Evolutionary conservation across 2,888 invertebrate genomes (phyloP).

Genomic region (Morpho helenor): DNA sequence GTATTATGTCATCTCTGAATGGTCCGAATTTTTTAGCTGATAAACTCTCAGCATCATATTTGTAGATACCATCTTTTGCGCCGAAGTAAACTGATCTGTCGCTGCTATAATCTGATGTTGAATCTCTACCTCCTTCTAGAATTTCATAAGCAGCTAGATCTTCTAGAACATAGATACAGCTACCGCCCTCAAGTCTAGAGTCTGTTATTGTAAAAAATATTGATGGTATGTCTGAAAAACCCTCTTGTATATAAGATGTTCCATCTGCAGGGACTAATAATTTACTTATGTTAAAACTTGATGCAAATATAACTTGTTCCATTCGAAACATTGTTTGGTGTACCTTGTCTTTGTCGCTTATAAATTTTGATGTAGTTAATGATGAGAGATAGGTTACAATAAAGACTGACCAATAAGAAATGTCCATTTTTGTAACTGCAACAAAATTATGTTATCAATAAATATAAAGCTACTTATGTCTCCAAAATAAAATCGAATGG

Average conservation of each 20-base stretch:
- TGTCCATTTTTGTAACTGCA: constrained; percentile 15
- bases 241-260: constrained; percentile 39
- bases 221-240: constrained; percentile 47
- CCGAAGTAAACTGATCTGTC: constrained; percentile 51
- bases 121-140: constrained; percentile 56
- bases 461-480: no score
- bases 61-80: constrained; percentile 51
- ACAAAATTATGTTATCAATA: background rate
- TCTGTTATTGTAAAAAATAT: constrained; percentile 56
- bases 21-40: constrained; percentile 54
- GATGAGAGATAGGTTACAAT: constrained; percentile 5
- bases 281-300: constrained; percentile 49
- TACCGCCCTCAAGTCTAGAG: constrained; percentile 47
- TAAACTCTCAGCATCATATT: constrained; percentile 44
- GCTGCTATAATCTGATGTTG: constrained; percentile 49
- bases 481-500: no score
- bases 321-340: constrained; percentile 39
- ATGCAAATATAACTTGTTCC: constrained; percentile 52
- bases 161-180: constrained; percentile 59
- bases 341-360: constrained; percentile 17
- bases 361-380: constrained; percentile 4
- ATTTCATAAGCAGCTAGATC: constrained; percentile 57
- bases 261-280: constrained; percentile 50
- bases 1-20: constrained; percentile 51
- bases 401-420: background rate